These are phyloP conservation scores for Lytechinus pictus DNA, from an alignment of 35 echinoderm and acorn worm species.

Conservation along the genomic window DNA sequence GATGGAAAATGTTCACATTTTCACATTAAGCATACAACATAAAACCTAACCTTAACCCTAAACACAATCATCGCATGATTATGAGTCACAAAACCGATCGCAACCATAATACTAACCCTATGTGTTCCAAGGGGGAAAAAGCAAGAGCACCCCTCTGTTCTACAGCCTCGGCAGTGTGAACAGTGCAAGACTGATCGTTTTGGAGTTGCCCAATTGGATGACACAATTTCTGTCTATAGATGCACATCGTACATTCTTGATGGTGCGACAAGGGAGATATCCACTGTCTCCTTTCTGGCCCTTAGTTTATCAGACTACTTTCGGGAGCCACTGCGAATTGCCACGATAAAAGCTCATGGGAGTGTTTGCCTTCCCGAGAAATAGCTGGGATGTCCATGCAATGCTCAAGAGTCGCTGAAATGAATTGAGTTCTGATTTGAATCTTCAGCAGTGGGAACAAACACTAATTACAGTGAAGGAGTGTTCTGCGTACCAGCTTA, in stretches of 20 bases:
- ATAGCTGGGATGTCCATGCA: neutral
- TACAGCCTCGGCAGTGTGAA: neutral
- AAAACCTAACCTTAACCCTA: no score
- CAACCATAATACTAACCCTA: no score
- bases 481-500: neutral
- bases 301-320: neutral
- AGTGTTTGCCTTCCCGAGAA: neutral
- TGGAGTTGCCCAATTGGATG: neutral
- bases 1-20: no score
- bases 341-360: neutral
- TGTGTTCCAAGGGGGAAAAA: no score
- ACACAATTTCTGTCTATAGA: conserved; percentile 1
- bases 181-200: neutral
- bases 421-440: neutral
- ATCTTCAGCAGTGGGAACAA: neutral
- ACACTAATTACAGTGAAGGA: neutral
- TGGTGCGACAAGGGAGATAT: neutral
- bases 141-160: no score
- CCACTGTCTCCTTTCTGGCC: neutral
- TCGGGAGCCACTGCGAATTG: neutral
- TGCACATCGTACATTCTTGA: neutral
- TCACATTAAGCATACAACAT: no score
- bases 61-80: no score
- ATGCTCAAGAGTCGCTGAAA: no score
- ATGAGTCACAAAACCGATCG: no score